Evolutionary conservation across 2,888 invertebrate species (phyloP).

Genomic region (Ormyrus labotus): DNA sequence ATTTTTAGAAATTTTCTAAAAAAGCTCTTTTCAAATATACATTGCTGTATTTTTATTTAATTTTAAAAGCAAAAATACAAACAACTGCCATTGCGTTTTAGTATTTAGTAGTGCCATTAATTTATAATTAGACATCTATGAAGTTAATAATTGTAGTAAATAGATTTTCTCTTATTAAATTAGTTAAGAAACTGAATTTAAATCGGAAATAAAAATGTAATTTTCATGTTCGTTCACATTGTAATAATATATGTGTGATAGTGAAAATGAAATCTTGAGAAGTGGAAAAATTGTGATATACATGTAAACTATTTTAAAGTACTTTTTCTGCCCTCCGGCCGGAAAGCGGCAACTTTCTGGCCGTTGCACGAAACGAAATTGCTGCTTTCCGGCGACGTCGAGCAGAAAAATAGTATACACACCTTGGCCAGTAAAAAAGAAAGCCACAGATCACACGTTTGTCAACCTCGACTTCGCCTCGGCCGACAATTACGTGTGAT

Average conservation of each 20-base stretch:
- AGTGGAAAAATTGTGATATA: conserved; percentile 61
- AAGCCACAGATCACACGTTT: too few species aligned
- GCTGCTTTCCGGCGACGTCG: too few species aligned
- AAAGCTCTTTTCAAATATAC: conserved; percentile 18
- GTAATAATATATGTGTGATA: conserved; percentile 52
- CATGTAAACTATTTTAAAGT: conserved; percentile 56
- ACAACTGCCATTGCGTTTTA: conserved; percentile 47
- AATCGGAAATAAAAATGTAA: conserved; percentile 30
- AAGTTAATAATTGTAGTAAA: conserved; percentile 28
- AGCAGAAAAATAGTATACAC: too few species aligned
- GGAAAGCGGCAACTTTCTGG: too few species aligned
- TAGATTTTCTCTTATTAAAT: conserved; percentile 31
- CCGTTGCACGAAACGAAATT: too few species aligned
- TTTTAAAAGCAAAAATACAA: conserved; percentile 24
- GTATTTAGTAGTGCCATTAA: conserved; percentile 42
- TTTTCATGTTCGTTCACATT: conserved; percentile 43
- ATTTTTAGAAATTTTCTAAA: conserved; percentile 13
- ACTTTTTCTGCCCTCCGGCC: conserved; percentile 44
- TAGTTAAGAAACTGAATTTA: conserved; percentile 28
- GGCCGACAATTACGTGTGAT: too few species aligned
- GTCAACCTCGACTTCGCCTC: too few species aligned
- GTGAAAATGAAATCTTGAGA: conserved; percentile 49
- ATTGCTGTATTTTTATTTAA: conserved; percentile 4
- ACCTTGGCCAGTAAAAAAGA: too few species aligned
- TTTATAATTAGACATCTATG: conserved; percentile 25